Base-by-base conservation (phyloP, 1,140 invertebrate genomes). In the Brachionus rubens region DNA sequence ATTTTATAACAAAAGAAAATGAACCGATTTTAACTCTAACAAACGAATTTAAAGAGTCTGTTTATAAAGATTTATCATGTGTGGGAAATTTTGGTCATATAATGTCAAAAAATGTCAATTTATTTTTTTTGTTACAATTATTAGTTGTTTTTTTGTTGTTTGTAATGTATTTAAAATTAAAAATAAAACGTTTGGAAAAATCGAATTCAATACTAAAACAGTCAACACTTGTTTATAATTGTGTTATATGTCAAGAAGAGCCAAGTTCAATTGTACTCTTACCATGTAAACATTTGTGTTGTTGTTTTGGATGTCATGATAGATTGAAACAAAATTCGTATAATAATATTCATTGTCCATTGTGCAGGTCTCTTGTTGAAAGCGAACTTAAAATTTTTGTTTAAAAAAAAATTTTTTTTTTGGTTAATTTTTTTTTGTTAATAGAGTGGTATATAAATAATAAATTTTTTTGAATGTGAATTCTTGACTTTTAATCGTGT, bases 251-350 rank as follows among this genome's bases (percentile, higher is more conserved):
- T 65, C 19, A 26, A 40, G 7, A 65, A 26, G 36, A 43, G 4
- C 41, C 26, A 26, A 65, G 59, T 24, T 43, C 33, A 9, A 28
- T 65, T 65, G 21, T 65, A 26, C 24, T 65, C 7, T 30, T 65
- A 19, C 59, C 59, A 4, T 65, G 59, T 36, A 65, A 65, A 26
- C 59, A 65, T 24, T 65, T 65, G 21, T 65, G 59, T 28, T 65
- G 16, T 14, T 65, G 59, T 36, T 5, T 43, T n/a, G 30, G 12
- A 43, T 65, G 59, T 12, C 10, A 10, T 65, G 19, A 65, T 26
- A 24, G 10, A 43, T 24, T 65, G 36, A 65, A 16, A 65, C 10
- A 65, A 43, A 65, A 24, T 3, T 5, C 33, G 3, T 2, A 24
- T 19, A 24, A 12, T 40, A 10, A 65, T 41, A 3, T 16, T 9